Conservation (phyloP, 1,140 invertebrate species). For the Bombus vancouverensis region DNA sequence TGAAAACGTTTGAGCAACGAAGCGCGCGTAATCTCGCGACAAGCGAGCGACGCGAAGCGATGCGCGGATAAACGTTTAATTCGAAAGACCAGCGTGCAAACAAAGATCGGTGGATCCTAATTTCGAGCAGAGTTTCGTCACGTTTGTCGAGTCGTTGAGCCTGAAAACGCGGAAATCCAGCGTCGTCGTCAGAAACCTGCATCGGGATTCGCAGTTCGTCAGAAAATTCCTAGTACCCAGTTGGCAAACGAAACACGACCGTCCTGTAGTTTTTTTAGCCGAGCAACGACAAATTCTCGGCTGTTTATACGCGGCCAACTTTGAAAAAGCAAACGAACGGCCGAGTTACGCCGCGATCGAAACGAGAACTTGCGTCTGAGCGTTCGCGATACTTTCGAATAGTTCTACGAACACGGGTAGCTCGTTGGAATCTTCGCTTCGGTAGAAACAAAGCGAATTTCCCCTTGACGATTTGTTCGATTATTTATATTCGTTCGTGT, state of each 20-base stretch:
- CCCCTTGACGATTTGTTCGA: not conserved
- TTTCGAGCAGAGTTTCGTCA: not conserved
- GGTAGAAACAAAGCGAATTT: not conserved
- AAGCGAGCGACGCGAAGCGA: no score
- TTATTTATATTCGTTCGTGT: not conserved
- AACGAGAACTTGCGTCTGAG: conserved; percentile 15
- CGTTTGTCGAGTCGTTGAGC: not conserved
- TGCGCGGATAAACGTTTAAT: not conserved
- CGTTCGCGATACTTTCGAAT: conserved; percentile 24
- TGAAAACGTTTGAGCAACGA: not conserved
- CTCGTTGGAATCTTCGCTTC: not conserved
- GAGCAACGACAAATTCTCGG: conserved; percentile 32
- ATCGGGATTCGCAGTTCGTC: not conserved
- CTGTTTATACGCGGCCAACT: conserved; percentile 44
- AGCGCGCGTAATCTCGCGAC: not conserved
- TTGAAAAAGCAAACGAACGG: conserved; percentile 50
- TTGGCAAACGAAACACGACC: not conserved
- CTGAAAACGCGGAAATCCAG: not conserved
- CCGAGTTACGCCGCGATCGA: conserved; percentile 53
- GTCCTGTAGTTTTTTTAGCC: conserved; percentile 5
- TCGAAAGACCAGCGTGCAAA: not conserved
- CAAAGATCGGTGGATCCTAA: not conserved
- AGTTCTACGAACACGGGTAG: conserved; percentile 11
- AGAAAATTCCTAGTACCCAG: not conserved
- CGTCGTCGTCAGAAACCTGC: not conserved